Base-by-base conservation (phyloP, 2,888 invertebrate species). In the Spicauda simplicius region DNA sequence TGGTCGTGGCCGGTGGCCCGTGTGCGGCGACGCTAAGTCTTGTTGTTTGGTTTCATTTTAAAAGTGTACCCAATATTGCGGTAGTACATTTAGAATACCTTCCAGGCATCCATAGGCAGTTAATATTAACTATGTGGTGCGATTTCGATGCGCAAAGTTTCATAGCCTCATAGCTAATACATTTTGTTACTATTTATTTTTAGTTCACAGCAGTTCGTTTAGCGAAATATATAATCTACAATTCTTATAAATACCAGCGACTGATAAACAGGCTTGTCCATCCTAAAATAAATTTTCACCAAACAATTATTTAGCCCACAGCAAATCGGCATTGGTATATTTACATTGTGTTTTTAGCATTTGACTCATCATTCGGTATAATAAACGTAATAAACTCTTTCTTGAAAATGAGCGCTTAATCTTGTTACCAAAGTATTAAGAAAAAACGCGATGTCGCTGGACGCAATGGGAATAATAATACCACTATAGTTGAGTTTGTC, bases 251-350 rank as follows among this genome's bases (percentile, higher is more conserved):
- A 18, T 50, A 18, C n/a, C 18, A 50, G 18, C n/a, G 10, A 16
- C 18, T 18, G 50, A 50, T 50, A 50, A 50, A 50, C 50, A 50
- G 2, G 18, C 50, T 10, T 50, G 16, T 16, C 6, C 48, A 16
- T 50, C 10, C 50, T 8, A 16, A 50, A 50, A 50, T 50, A 50
- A 50, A 18, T 50, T 16, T 50, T 50, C 18, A 10, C 16, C 7
- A 18, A 50, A 50, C 37, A 60, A 50, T 50, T 50, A 50, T 50
- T 50, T 18, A 50, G 50, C 18, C 6, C 8, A 18, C 45, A 45
- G 18, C 48, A 50, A 50, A 18, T 0, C 50, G 18, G 18, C 50
- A 18, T n/a, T 18, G 18, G 16, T 50, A 7, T 16, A 48, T 50
- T 50, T 50, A 18, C 50, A 3, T 50, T 50, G 50, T 18, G 18